Base-by-base conservation (phyloP, 2,888 invertebrate genomes). In the Hirudinaria manillensis region DNA sequence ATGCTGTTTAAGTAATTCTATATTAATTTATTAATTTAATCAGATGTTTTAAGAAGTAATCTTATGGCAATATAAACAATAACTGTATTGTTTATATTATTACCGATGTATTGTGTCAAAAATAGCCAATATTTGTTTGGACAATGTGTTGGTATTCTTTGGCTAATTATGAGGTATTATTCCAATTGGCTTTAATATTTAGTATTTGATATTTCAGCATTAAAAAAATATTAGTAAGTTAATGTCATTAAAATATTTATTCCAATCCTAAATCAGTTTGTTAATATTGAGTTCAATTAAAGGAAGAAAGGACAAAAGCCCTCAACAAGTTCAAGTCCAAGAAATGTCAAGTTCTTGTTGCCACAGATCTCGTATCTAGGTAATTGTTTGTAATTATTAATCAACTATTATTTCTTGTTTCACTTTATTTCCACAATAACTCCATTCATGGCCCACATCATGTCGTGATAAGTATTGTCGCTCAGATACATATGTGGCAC, bases 311-410 rank as follows among this genome's bases (percentile, higher is more conserved):
- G 51, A 88, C 98, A 68, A 97, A 94, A 0, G 91, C 98, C 0
- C 87, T 99, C 27, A 94, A 94, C 81, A 99, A 99, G 87, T 99
- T 99, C 85, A 94, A 94, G 86, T 91, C 92, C 34, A 95, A 94
- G 86, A 90, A 89, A 81, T 87, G 97, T n/a, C 93, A 94, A 0
- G 93, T 99, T 81, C 88, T 99, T 6, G 93, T 99, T 76, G 98
- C 98, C 21, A 99, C 99, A 0, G 99, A 99, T 87, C 98, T 99
- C 0, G 24, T 61, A 10, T 27, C 24, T 7, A 61, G 61, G 61
- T 61, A 4, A 2, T 1, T 61, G 7, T 4, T 61, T 29, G 10
- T 61, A 13, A 1, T 16, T 10, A 3, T 24, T 61, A 16, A 7
- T 45, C n/a, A n/a, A n/a, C n/a, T n/a, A n/a, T 45, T 45, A 45